Percentiles rank a stretch among this genome's conserved stretches.
These are phyloP conservation scores for Macrophya alboannulata DNA, from an alignment of 2,888 invertebrate genomes.

Conservation along the genomic window DNA sequence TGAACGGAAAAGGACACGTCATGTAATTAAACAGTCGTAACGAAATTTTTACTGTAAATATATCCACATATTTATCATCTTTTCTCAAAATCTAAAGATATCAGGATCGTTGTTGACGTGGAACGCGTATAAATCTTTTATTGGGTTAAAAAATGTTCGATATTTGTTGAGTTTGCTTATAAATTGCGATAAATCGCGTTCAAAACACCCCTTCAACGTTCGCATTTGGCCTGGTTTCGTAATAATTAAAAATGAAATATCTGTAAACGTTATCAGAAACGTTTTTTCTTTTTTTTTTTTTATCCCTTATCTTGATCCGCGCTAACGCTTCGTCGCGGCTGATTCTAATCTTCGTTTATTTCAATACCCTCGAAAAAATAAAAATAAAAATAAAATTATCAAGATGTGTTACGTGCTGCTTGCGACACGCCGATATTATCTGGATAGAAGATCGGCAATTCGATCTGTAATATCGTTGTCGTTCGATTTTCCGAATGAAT, in stretches of 20 bases:
- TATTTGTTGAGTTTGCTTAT: too few relatives aligned
- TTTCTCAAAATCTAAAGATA: not conserved
- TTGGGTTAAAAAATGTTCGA: too few relatives aligned
- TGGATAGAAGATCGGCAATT: too few relatives aligned
- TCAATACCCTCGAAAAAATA: too few relatives aligned
- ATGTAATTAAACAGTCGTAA: not conserved
- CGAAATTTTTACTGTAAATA: not conserved
- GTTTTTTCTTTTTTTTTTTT: too few relatives aligned
- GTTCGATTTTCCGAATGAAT: not conserved
- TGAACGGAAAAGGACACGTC: not conserved
- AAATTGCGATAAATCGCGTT: not conserved
- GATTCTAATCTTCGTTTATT: slow-evolving; percentile 5
- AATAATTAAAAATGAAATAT: not conserved
- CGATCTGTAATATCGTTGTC: not conserved
- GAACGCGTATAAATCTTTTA: too few relatives aligned
- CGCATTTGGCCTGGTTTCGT: not conserved
- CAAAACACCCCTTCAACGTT: not conserved
- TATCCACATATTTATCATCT: not conserved
- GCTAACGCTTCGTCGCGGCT: not conserved
- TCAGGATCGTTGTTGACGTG: too few relatives aligned
- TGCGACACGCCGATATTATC: too few relatives aligned
- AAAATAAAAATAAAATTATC: too few relatives aligned
- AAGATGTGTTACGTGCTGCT: not conserved
- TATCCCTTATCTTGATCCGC: not conserved
- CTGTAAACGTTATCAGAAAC: not conserved